These are phyloP conservation scores for Creontiades dilutus DNA, from an alignment of 2,888 invertebrate species.

Conservation along the genomic window DNA sequence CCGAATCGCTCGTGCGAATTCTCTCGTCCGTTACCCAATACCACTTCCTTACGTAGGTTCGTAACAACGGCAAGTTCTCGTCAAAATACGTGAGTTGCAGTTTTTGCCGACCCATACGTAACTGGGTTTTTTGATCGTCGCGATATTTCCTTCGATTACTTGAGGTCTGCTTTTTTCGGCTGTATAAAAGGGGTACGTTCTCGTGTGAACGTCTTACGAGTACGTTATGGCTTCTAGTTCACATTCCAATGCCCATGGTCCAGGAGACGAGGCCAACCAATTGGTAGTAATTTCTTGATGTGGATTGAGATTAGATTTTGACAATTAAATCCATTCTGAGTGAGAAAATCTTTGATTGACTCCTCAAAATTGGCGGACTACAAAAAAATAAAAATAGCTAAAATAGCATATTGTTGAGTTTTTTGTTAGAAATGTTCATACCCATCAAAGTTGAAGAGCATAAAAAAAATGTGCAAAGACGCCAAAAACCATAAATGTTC, in stretches of 20 bases:
- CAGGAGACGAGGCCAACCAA: no score
- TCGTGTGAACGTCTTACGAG: not conserved
- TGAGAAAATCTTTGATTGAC: no score
- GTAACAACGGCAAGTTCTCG: not conserved
- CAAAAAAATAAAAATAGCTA: no score
- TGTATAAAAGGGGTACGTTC: not conserved
- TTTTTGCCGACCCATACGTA: not conserved
- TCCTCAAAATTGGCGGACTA: no score
- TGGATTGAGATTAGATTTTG: no score
- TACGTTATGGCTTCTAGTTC: not conserved
- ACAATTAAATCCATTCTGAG: no score
- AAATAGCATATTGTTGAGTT: no score
- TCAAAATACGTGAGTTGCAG: constrained; percentile 2
- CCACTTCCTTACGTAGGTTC: not conserved
- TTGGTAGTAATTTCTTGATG: no score
- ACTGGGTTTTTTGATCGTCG: not conserved
- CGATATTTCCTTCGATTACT: not conserved
- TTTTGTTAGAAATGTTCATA: no score
- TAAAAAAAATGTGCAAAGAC: no score
- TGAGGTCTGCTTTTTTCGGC: not conserved
- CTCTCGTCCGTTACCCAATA: not conserved
- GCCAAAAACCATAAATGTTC: no score
- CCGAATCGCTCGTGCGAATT: not conserved
- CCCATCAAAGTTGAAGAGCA: no score
- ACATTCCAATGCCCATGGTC: not conserved